These are phyloP conservation scores for Diadromus collaris DNA, from an alignment of 2,888 invertebrate genomes.

Conservation along the genomic window DNA sequence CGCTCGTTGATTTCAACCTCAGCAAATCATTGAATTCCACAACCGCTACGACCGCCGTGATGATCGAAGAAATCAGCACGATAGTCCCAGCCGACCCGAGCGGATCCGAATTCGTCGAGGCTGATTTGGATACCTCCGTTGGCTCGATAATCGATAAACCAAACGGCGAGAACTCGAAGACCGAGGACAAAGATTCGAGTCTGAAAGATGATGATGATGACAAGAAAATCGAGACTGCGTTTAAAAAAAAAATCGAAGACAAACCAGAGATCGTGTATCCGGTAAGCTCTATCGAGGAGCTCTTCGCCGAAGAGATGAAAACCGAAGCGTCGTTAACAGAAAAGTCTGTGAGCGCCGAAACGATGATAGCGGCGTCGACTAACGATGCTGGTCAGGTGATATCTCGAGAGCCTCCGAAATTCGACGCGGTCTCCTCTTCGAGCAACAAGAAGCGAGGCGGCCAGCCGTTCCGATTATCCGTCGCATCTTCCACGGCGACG, in stretches of 20 bases:
- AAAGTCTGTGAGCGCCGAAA: slow-evolving; percentile 48
- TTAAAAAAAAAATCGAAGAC: not conserved
- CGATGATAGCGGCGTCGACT: slow-evolving; percentile 62
- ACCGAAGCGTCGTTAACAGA: slow-evolving; percentile 4
- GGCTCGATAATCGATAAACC: slow-evolving; percentile 29
- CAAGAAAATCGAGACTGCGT: not conserved
- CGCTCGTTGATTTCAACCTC: slow-evolving; percentile 70
- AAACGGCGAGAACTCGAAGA: slow-evolving; percentile 29
- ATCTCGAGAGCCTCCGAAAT: slow-evolving; percentile 22
- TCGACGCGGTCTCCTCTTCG: not conserved
- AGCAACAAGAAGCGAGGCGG: slow-evolving; percentile 33
- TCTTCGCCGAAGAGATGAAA: slow-evolving; percentile 6
- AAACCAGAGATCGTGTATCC: slow-evolving; percentile 20
- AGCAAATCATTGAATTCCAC: slow-evolving; percentile 61
- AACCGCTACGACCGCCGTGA: slow-evolving; percentile 20
- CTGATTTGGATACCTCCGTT: not conserved
- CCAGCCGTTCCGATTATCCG: slow-evolving; percentile 26
- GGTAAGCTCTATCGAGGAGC: slow-evolving; percentile 31
- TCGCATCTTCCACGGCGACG: not conserved
- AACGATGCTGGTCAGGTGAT: slow-evolving; percentile 55
- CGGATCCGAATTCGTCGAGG: slow-evolving; percentile 57
- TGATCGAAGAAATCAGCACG: slow-evolving; percentile 18
- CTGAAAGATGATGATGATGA: not conserved
- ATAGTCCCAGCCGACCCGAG: slow-evolving; percentile 18
- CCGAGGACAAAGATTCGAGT: not conserved